Evolutionary conservation across 2,113 vertebrate genomes (phyloP).

Genomic region (Actinemys pallida): DNA sequence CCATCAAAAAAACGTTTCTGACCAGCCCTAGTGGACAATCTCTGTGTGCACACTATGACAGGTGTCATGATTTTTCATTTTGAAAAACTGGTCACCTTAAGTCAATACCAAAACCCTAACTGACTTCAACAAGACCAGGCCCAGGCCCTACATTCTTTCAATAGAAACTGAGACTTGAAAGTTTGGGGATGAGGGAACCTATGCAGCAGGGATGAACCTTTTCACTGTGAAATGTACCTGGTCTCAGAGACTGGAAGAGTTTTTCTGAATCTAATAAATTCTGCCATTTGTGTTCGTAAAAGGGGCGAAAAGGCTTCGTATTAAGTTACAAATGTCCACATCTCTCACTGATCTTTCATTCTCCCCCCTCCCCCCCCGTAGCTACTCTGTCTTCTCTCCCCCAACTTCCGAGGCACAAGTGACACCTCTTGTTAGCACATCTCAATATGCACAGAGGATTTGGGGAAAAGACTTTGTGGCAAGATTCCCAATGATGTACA

Average conservation of each 20-base stretch:
- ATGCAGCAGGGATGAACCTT: neutral
- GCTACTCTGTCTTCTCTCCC: too few relatives aligned
- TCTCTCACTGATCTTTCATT: too few relatives aligned
- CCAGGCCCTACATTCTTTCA: neutral
- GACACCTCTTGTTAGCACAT: too few relatives aligned
- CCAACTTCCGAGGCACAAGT: too few relatives aligned
- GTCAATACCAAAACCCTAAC: neutral
- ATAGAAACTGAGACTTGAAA: neutral
- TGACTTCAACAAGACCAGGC: neutral
- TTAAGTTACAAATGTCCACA: too few relatives aligned
- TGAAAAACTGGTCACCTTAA: neutral
- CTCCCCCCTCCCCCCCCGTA: fast-evolving
- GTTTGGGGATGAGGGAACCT: neutral
- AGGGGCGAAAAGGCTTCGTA: too few relatives aligned
- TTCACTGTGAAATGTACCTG: neutral
- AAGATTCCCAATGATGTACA: too few relatives aligned
- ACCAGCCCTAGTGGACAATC: neutral
- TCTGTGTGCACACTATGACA: neutral
- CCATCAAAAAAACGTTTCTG: neutral
- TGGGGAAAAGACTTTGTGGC: too few relatives aligned
- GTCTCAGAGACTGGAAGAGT: neutral
- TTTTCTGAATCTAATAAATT: neutral
- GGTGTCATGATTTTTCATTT: neutral
- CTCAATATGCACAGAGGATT: too few relatives aligned
- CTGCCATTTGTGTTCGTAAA: neutral